Percentiles rank a stretch among this genome's conserved stretches.
These are phyloP conservation scores for Crossocerus cetratus DNA, from an alignment of 2,888 invertebrate genomes.

Conservation along the genomic window DNA sequence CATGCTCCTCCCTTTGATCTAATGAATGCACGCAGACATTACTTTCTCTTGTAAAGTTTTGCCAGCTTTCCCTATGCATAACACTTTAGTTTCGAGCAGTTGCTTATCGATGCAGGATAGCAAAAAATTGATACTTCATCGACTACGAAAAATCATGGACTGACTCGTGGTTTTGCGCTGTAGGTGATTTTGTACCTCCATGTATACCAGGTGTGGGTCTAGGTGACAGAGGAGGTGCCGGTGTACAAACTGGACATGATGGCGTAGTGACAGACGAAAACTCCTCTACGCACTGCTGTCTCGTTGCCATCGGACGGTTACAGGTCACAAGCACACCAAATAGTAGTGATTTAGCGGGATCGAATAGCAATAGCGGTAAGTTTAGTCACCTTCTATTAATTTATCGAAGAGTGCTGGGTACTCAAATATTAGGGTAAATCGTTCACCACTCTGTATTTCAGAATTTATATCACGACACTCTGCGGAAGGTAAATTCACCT, in stretches of 20 bases:
- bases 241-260: constrained; percentile 83
- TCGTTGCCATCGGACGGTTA: constrained; percentile 98
- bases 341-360: constrained; percentile 91
- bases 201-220: constrained; percentile 78
- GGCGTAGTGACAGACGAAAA: constrained; percentile 84
- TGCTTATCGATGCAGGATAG: not conserved
- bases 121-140: constrained; percentile 29
- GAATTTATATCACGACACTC: constrained; percentile 99
- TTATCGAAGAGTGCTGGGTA: not conserved
- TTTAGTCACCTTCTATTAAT: not conserved
- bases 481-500: constrained; percentile 98
- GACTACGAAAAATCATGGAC: constrained; percentile 55
- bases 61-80: no score
- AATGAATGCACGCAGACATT: no score
- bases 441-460: constrained; percentile 66
- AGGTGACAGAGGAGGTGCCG: constrained; percentile 79
- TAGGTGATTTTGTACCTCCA: constrained; percentile 77
- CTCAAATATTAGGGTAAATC: not conserved
- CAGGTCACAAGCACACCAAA: constrained; percentile 98
- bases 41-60: no score
- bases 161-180: constrained; percentile 77
- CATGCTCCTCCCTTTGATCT: no score
- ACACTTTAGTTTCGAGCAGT: no score
- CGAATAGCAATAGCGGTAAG: constrained; percentile 84
- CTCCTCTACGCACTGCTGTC: constrained; percentile 92